Conservation (phyloP, 2,797 vertebrate genomes). For the Hylomyscus alleni region DNA sequence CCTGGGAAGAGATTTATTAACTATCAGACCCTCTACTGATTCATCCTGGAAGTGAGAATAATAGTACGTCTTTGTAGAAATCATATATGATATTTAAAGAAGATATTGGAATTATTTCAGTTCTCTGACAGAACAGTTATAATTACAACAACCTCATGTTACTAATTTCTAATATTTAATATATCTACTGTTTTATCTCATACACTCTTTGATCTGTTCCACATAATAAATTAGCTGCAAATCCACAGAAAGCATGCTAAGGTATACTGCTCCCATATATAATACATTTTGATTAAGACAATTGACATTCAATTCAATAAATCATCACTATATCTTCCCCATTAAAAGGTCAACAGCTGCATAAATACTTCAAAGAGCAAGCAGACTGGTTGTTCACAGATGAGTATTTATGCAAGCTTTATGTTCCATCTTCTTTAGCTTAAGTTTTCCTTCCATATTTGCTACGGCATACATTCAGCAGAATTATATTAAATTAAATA, state of each 20-base stretch:
- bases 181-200: background rate
- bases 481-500: slow-evolving; percentile 83
- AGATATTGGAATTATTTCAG: background rate
- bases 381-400: slow-evolving; percentile 35
- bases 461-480: slow-evolving; percentile 53
- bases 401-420: slow-evolving; percentile 38
- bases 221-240: background rate
- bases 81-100: background rate
- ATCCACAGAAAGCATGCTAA: background rate
- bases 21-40: background rate
- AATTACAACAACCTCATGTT: background rate
- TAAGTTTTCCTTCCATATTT: slow-evolving; percentile 75
- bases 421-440: slow-evolving; percentile 59
- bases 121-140: background rate
- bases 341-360: slow-evolving; percentile 54
- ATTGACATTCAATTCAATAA: slow-evolving; percentile 64
- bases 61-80: background rate
- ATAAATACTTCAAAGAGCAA: slow-evolving; percentile 38
- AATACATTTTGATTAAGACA: slow-evolving; percentile 49
- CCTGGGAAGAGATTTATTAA: background rate
- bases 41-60: background rate
- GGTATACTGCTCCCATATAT: slow-evolving; percentile 21
- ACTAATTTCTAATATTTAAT: background rate
- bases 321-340: slow-evolving; percentile 51
- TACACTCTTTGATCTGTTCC: slow-evolving; percentile 26